Evolutionary conservation across 2,113 vertebrate genomes (phyloP), one percentile per base, ranked within the genome.

Genomic region (Gopherus flavomarginatus): DNA sequence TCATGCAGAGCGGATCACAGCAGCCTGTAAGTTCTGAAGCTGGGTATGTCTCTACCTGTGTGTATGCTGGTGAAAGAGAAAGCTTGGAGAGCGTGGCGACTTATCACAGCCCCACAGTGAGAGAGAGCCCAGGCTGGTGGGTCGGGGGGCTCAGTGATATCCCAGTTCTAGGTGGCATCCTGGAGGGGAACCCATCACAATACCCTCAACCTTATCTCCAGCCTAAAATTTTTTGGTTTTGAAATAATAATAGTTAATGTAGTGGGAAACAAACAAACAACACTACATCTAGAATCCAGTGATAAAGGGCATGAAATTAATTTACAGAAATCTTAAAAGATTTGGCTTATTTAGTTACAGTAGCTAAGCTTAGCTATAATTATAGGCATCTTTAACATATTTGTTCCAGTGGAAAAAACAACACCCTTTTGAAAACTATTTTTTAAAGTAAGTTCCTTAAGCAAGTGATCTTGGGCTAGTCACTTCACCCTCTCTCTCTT

Each of bases 401-500:
- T 88, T 3, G 29, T 85, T 91, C 82, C 17, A 80, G n/a, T 6
- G 24, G 31, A 2, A 38, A 86, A 14, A 19, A 8, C 26, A 89
- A 75, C 75, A 44, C 84, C 29, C 62, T 93, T 89, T 49, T 82
- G n/a, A 89, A 94, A 94, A 84, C 5, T 6, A 6, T 93, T 80
- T 96, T 94, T 54, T 94, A 62, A 31, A 65, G 31, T 35, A 65
- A 35, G 16, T 65, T 69, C 31, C 4, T 38, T 69, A 90, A 35
- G 49, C 21, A 1, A 92, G 24, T 52, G 81, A 91, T 88, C 86
- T 72, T 59, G 72, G 11, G 57, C 80, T 81, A 57, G 57, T 89
- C 65, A 65, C 78, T 92, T 95, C 24, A 83, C 50, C 53, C 42
- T 81, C 92, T 93, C 52, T 78, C 88, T 93, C 29, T 75, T 95